phyloP scores from a whole-genome alignment of 2,113 vertebrate genomes.

The Pterocles gutturalis region DNA sequence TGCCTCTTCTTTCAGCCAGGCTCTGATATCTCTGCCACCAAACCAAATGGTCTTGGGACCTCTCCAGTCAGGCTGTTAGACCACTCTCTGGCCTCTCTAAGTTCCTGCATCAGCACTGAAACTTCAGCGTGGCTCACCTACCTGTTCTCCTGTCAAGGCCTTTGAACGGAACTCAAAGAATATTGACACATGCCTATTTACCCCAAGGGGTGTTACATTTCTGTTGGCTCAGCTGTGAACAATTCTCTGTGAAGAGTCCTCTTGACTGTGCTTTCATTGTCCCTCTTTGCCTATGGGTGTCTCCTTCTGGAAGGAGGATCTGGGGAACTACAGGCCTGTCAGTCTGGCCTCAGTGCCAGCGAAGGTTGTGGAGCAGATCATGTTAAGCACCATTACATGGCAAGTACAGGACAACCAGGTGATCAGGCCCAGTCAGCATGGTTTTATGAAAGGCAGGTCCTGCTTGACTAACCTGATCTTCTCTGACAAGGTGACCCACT shows the following conservation, averaged over 20 bases:
- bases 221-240: not conserved
- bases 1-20: not conserved
- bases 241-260: not conserved
- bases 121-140: not conserved
- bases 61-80: not conserved
- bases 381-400: not conserved
- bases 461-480: not conserved
- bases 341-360: not conserved
- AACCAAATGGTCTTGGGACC: not conserved
- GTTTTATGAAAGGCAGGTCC: not conserved
- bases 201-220: not conserved
- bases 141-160: not conserved
- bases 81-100: not conserved
- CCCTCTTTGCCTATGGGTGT: not conserved
- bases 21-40: not conserved
- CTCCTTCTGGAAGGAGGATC: not conserved
- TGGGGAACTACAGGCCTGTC: not conserved
- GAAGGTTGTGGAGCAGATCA: not conserved
- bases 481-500: not conserved
- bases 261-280: not conserved
- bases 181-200: fast-evolving
- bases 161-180: not conserved
- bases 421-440: not conserved
- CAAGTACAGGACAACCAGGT: not conserved
- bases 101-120: not conserved